A percentile compares a stretch with the other conserved stretches of the same genome.
Conservation (phyloP, 2,797 vertebrate genomes). For the Smutsia temminckii region DNA sequence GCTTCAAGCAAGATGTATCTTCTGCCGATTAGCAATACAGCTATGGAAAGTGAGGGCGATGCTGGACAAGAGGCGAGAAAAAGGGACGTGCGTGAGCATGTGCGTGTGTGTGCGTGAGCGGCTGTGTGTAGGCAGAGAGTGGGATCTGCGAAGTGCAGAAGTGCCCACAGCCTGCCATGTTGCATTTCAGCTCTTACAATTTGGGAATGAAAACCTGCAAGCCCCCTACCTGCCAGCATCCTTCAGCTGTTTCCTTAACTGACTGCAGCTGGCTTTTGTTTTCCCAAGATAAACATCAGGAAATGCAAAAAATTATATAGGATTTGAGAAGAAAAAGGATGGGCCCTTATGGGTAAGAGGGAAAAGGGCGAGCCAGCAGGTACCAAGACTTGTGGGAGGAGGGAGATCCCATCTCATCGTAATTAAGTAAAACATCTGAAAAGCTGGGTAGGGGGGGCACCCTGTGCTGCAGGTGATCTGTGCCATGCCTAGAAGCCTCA, state of each 20-base stretch:
- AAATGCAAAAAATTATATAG: slow-evolving; percentile 84
- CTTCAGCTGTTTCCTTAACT: slow-evolving; percentile 79
- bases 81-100: background rate
- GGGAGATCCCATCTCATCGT: slow-evolving; percentile 65
- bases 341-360: slow-evolving; percentile 34
- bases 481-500: background rate
- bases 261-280: slow-evolving; percentile 85
- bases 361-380: slow-evolving; percentile 59
- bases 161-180: slow-evolving; percentile 77
- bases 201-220: slow-evolving; percentile 76
- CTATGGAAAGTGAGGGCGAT: slow-evolving; percentile 89
- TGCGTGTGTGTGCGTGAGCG: background rate
- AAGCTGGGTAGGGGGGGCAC: background rate
- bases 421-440: slow-evolving; percentile 64
- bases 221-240: slow-evolving; percentile 79
- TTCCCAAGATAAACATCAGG: slow-evolving; percentile 86
- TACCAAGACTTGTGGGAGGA: slow-evolving; percentile 79
- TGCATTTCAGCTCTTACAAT: slow-evolving; percentile 78
- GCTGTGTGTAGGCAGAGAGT: background rate
- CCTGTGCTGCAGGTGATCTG: background rate
- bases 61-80: slow-evolving; percentile 70
- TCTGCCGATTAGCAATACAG: slow-evolving; percentile 97
- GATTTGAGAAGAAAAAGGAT: slow-evolving; percentile 75
- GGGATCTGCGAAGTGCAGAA: slow-evolving; percentile 55
- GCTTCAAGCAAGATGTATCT: slow-evolving; percentile 96